Evolutionary conservation across 2,113 vertebrate genomes (phyloP).

Genomic region (Sclerurus mexicanus): DNA sequence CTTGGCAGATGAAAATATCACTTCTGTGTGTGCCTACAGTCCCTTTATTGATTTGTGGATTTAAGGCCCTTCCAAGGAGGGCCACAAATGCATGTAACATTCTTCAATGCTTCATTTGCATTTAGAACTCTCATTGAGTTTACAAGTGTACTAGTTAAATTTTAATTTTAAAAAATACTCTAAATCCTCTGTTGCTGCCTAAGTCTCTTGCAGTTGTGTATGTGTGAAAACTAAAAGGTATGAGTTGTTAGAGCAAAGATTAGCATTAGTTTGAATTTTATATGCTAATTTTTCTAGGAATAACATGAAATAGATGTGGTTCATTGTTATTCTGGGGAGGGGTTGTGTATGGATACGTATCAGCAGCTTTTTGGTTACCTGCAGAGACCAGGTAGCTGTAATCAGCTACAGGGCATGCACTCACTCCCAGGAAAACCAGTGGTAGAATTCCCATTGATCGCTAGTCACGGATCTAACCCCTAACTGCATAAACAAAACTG

Average conservation of each 20-base stretch:
- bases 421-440: background rate
- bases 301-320: background rate
- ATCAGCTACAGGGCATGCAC: background rate
- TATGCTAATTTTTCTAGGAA: background rate
- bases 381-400: background rate
- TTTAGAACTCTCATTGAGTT: background rate
- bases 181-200: background rate
- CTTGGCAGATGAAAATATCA: background rate
- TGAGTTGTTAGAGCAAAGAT: background rate
- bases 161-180: background rate
- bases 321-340: background rate
- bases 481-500: background rate
- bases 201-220: background rate
- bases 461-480: background rate
- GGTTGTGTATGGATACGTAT: background rate
- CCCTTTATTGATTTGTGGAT: background rate
- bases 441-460: background rate
- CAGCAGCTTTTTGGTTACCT: conserved; percentile 5
- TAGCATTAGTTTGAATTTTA: background rate
- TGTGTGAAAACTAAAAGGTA: background rate
- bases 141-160: background rate
- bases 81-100: background rate
- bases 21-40: background rate
- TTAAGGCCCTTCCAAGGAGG: background rate
- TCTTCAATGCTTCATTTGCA: background rate